These are phyloP conservation scores for Gorsachius goisagi DNA, from an alignment of 2,113 vertebrate species.

Conservation along the genomic window DNA sequence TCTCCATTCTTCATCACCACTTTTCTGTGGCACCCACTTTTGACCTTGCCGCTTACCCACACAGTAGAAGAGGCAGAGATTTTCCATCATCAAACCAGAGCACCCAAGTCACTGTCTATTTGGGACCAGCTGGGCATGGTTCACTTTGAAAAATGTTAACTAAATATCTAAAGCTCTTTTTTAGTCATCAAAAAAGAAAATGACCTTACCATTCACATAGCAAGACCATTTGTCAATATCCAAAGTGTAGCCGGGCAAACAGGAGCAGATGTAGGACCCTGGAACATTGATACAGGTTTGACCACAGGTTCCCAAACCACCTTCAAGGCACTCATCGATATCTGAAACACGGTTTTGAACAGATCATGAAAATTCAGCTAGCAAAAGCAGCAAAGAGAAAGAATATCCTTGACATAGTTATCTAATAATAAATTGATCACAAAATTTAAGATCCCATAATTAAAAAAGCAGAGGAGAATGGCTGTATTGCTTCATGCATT, in stretches of 20 bases:
- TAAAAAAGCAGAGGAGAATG: background rate
- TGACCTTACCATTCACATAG: background rate
- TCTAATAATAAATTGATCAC: background rate
- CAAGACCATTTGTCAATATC: constrained; percentile 51
- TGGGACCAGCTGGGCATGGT: background rate
- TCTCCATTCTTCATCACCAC: background rate
- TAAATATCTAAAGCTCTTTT: background rate
- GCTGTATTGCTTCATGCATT: background rate
- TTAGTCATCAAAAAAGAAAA: background rate
- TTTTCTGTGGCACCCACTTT: background rate
- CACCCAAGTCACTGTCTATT: accelerated
- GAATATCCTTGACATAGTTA: background rate
- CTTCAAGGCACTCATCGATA: constrained; percentile 65
- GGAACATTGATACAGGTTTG: constrained; percentile 64
- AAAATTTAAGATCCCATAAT: background rate
- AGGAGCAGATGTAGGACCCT: constrained; percentile 64
- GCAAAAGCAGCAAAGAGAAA: background rate
- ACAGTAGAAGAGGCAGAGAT: background rate
- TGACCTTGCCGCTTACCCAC: background rate
- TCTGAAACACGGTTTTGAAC: constrained; percentile 42
- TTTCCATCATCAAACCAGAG: background rate
- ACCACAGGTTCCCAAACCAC: constrained; percentile 49
- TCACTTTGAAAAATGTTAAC: background rate
- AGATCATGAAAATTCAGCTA: background rate
- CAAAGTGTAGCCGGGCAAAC: constrained; percentile 48